Percentiles rank a stretch among this genome's conserved stretches.
phyloP scores from a whole-genome alignment of 2,888 invertebrate genomes.

The Sphaeridia pumilis region DNA sequence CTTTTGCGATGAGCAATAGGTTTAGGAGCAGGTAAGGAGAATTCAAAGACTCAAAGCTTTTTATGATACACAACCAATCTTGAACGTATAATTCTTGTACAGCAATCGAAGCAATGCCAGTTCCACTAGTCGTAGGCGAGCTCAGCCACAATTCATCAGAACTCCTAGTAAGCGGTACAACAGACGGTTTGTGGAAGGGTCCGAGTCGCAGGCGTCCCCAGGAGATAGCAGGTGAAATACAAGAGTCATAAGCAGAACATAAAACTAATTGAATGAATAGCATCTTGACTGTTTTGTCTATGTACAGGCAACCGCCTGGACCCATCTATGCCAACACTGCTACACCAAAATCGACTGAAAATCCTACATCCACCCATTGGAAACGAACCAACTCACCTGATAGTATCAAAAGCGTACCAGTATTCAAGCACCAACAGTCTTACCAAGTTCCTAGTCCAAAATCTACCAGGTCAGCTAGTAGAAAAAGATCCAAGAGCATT shows the following conservation, averaged over 20 bases:
- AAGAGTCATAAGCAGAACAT: constrained; percentile 8
- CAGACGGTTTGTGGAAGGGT: constrained; percentile 53
- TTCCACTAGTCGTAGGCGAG: constrained; percentile 43
- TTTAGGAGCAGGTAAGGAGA: constrained; percentile 58
- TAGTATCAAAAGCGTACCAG: constrained; percentile 70
- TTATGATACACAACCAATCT: neutral
- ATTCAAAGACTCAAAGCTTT: neutral
- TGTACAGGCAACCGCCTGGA: too few relatives aligned
- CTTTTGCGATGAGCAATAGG: constrained; percentile 56
- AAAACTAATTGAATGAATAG: too few relatives aligned
- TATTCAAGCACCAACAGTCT: constrained; percentile 59
- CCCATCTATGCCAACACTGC: too few relatives aligned
- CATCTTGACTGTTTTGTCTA: too few relatives aligned
- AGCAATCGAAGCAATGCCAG: constrained; percentile 42
- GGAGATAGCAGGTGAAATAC: too few relatives aligned
- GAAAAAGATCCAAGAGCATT: constrained; percentile 53
- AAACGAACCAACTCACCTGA: constrained; percentile 47
- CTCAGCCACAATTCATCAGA: constrained; percentile 62
- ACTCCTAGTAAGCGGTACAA: constrained; percentile 65
- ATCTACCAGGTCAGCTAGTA: constrained; percentile 68
- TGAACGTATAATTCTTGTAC: neutral
- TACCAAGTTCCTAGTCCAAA: constrained; percentile 63
- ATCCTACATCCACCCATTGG: constrained; percentile 37
- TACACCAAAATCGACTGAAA: too few relatives aligned
- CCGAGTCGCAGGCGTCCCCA: constrained; percentile 38